These are phyloP conservation scores for Harpalus rubripes DNA, from an alignment of 2,888 invertebrate genomes.

Conservation along the genomic window DNA sequence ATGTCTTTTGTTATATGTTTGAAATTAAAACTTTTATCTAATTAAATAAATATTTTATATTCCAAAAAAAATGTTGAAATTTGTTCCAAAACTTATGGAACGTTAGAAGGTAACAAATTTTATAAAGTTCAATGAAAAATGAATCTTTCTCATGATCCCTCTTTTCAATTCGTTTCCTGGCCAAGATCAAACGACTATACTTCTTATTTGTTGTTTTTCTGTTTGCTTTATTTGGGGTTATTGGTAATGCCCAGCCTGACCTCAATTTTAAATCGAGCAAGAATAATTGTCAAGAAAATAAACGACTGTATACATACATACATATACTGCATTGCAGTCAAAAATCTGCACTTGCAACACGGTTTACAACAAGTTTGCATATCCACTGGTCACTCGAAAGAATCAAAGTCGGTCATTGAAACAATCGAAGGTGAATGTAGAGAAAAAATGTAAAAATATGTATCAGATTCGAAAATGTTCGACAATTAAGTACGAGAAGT, in stretches of 20 bases:
- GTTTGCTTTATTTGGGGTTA: slow-evolving; percentile 11
- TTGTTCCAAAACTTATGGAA: too few relatives aligned
- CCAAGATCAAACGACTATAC: slow-evolving; percentile 8
- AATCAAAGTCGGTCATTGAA: slow-evolving; percentile 45
- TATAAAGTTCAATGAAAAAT: neutral
- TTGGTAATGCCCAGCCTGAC: slow-evolving; percentile 24
- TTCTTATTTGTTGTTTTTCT: slow-evolving; percentile 22
- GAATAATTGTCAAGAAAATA: slow-evolving; percentile 35
- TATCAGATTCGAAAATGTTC: neutral
- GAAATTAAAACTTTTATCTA: too few relatives aligned
- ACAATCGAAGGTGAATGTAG: slow-evolving; percentile 46
- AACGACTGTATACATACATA: neutral
- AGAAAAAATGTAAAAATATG: slow-evolving; percentile 5
- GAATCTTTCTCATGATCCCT: neutral
- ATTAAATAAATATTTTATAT: too few relatives aligned
- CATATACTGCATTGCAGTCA: neutral
- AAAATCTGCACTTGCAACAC: slow-evolving; percentile 44
- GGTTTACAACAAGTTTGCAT: slow-evolving; percentile 35
- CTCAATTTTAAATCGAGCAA: slow-evolving; percentile 31
- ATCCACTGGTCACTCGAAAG: slow-evolving; percentile 6
- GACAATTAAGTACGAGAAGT: neutral
- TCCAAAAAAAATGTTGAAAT: too few relatives aligned
- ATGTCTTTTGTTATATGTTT: too few relatives aligned
- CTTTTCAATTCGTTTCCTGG: neutral
- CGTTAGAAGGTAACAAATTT: too few relatives aligned